These are phyloP conservation scores for Enteromius viviparus DNA, from an alignment of 2,797 vertebrate genomes.

Conservation along the genomic window DNA sequence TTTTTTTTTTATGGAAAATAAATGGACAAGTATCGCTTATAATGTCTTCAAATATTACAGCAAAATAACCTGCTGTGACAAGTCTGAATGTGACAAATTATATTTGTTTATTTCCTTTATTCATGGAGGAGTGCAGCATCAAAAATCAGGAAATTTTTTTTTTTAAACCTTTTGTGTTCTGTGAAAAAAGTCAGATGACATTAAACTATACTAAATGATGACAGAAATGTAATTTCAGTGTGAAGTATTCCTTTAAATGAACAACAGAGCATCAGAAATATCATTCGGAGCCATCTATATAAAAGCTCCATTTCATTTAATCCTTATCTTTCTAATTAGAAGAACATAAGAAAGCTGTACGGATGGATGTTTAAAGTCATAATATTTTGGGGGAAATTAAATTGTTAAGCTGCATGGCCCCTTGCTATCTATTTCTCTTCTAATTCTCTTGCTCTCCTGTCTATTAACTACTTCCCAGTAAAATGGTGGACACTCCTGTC, in stretches of 20 bases:
- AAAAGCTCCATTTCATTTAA: conserved; percentile 55
- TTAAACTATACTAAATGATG: neutral
- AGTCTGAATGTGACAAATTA: neutral
- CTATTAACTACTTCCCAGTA: neutral
- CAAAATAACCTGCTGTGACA: neutral
- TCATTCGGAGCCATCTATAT: conserved; percentile 31
- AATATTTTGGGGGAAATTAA: conserved; percentile 62
- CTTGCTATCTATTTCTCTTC: neutral
- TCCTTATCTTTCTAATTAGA: conserved; percentile 63
- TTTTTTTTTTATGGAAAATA: neutral
- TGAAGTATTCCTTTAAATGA: conserved; percentile 11
- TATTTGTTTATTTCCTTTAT: neutral
- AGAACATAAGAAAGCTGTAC: conserved; percentile 58
- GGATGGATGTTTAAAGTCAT: conserved; percentile 61
- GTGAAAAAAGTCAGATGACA: neutral
- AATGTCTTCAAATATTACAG: neutral
- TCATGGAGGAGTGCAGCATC: neutral
- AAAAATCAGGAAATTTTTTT: neutral
- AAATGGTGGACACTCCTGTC: conserved; percentile 19
- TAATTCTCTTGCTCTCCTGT: conserved; percentile 9
- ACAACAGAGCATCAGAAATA: conserved; percentile 9
- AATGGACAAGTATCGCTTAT: neutral
- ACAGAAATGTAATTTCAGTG: neutral
- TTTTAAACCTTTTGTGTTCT: neutral
- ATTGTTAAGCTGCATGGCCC: conserved; percentile 27